Base-by-base conservation (phyloP, 2,888 invertebrate genomes). In the Lapara coniferarum region DNA sequence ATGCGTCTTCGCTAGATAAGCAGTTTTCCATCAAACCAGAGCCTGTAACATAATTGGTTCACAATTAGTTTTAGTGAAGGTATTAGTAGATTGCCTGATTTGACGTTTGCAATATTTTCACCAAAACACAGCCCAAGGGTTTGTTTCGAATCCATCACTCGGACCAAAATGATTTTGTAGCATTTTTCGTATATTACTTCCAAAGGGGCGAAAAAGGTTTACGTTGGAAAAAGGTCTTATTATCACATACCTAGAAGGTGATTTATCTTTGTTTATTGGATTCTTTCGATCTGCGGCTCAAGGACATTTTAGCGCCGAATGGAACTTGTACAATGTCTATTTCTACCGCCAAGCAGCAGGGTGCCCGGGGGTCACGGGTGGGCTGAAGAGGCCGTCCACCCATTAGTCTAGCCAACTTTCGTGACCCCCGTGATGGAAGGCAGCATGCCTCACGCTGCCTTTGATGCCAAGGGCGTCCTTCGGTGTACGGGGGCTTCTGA, bases 1-100 rank as follows among this genome's bases (percentile, higher is more conserved):
- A 59, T 19, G 25, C 49, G 49, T 19, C 46, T 46, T 58, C n/a
- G 63, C 7, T 19, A 13, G 19, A 19, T 63, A 63, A 63, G 63
- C 25, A 46, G 19, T 49, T 63, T 57, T 63, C 63, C 19, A 46
- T 63, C 19, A 63, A 63, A 63, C 19, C 13, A 12, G 19, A 7
- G n/a, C 16, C n/a, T 16, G 3, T 49, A 10, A 49, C 25, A 25
- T 63, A 49, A 49, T 63, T 49, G 5, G 1, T 44, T 46, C 12
- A 16, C 46, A 59, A 59, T 59, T 59, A 59, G 37, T 44, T 58
- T 58, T 46, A 10, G 10, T 16, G 4, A 37, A 37, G 37, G 7
- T 37, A 37, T 37, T 7, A 7, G 5, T 37, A 6, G 5, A 8
- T 37, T 37, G 37, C 37, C 5, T 8, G 37, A 37, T 37, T 37